Conservation (phyloP, 92 coral and sea anemone species). For the Palythoa caribaeorum region DNA sequence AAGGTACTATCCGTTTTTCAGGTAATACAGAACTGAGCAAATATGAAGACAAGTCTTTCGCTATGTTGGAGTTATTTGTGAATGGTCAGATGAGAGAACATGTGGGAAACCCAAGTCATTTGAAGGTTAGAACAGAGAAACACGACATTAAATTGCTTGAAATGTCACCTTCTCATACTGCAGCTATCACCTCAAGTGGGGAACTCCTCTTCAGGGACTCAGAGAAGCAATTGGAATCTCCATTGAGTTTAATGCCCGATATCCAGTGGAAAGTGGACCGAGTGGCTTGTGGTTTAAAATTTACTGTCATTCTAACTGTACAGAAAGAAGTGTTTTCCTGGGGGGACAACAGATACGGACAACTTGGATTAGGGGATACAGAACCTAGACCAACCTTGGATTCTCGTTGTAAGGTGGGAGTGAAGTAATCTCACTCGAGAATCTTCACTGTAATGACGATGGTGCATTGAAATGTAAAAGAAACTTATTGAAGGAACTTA, state of each 20-base stretch:
- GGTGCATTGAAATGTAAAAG: too few relatives aligned
- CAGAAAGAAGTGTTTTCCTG: constrained; percentile 18
- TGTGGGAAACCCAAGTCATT: neutral
- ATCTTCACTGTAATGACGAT: too few relatives aligned
- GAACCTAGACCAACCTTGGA: neutral
- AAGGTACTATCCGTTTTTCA: neutral
- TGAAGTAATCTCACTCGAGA: neutral
- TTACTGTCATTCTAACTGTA: constrained; percentile 25
- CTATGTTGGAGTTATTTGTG: neutral
- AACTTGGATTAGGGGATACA: constrained; percentile 17
- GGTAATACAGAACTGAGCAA: neutral
- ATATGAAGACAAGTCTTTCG: neutral
- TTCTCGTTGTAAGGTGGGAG: constrained; percentile 10
- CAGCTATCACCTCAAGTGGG: neutral
- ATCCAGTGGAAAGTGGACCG: constrained; percentile 1
- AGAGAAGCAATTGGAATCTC: neutral
- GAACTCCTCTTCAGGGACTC: neutral
- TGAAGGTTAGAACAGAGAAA: neutral
- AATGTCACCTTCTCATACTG: constrained; percentile 12
- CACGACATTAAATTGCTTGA: neutral
- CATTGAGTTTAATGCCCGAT: neutral
- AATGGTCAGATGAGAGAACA: constrained; percentile 3
- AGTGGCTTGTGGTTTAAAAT: constrained; percentile 25
- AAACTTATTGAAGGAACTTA: too few relatives aligned
- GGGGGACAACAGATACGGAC: constrained; percentile 31